Evolutionary conservation across 2,888 invertebrate genomes (phyloP), one percentile per base, ranked within the genome.

Genomic region (Agrotis exclamationis): DNA sequence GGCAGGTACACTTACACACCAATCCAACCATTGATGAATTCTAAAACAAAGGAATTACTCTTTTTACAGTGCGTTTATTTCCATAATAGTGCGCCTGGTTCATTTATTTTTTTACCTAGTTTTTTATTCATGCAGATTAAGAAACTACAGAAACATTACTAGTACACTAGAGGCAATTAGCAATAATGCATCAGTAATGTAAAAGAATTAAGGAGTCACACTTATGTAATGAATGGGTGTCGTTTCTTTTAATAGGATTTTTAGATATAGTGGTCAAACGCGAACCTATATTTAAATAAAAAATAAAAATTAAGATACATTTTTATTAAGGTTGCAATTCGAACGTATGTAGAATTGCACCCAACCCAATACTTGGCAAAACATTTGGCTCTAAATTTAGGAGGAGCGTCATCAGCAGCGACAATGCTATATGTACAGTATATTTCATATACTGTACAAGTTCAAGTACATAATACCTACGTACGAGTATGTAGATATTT

Each of bases 41-140:
- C 22, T 16, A 56, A 57, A 74, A 74, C 45, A 75, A 76, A 22
- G n/a, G 44, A 48, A 33, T 48, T 67, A 50, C 68, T 14, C 18
- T 14, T 22, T 22, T 16, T 9, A 68, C 48, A 48, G 33, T 45
- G 16, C 3, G 14, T 44, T 44, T 48, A 33, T 22, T 54, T 44
- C 28, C 54, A 18, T 22, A 3, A 3, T 3, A 16, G 24, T 24
- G 3, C 24, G 24, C 33, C 0, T 33, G 7, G 33, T 33, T 33
- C 33, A 33, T 33, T 33, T 33, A 33, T 33, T 33, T 28, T n/a
- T n/a, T 28, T 28, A 28, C 28, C 28, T 28, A 28, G 28, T 28
- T 28, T 28, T 44, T 39, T 39, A 50, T 44, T n/a, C n/a, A 56
- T 56, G 11, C 18, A n/a, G 13, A 33, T 33, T 5, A 56, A n/a